Base-by-base conservation (phyloP, 2,888 invertebrate species). In the Lasioglossum zephyrum region DNA sequence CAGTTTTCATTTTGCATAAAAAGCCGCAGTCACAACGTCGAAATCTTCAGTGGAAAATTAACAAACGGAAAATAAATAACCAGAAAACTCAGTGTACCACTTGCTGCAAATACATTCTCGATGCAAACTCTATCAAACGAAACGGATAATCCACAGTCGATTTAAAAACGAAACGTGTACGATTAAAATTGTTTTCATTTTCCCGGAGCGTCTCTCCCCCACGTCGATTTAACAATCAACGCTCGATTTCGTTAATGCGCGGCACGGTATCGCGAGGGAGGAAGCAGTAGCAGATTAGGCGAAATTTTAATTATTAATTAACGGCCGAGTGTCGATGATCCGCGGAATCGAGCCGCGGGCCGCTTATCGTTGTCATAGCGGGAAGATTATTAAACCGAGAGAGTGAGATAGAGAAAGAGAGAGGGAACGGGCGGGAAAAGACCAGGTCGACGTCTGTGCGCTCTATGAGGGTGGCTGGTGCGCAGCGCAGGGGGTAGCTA, bases 371-470 rank as follows among this genome's bases (percentile, higher is more conserved):
- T 26, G 81, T 47, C 81, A 79, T 85, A 85, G 57, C 47, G 63
- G 75, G 80, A 80, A 87, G 87, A 84, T 88, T 89, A 87, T 87
- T 89, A 86, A 89, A 60, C 60, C 11, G 66, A 16, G 13, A 31
- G 16, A 66, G 73, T 73, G 26, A 16, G 2, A 2, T 4, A 13
- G 13, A 1, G 60, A 16, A 13, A 0, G 36, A 36, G 36, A 36
- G 36, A 16, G 63, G 16, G 36, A 18, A 76, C 69, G 74, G 83
- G 81, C 85, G 87, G 81, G 77, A 85, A 85, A 85, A 87, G 85
- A 88, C 73, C 77, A 53, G 73, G 81, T 44, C 75, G 82, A 76
- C 84, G 82, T 87, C 78, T 79, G 79, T 73, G 77, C 63, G 76
- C 72, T 57, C 53, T 77, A 5, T 44, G 73, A 76, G 83, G 83